Evolutionary conservation across 2,888 invertebrate species (phyloP), one percentile per base, ranked within the genome.

Genomic region (Hydrotaea diabolus): DNA sequence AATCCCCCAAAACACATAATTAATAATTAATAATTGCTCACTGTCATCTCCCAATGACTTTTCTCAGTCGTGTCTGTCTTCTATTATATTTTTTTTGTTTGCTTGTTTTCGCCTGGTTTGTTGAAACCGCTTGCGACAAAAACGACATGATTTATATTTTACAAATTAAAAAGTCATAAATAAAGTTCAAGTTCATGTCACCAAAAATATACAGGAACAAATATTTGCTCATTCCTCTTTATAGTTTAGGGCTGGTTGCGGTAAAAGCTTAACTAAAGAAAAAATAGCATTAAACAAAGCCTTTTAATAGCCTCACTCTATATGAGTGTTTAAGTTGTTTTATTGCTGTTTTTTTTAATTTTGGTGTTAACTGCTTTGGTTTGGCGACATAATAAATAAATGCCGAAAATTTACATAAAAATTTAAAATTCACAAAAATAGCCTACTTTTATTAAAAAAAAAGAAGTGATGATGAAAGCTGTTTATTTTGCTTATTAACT

Each of bases 181-280:
- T 46, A 39, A 66, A 36, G 17, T 39, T 43, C 43, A 66, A 66
- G 66, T 66, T 66, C 43, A 66, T 66, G 55, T 55, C 19, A 55
- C n/a, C n/a, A n/a, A n/a, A 55, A 55, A 55, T 7, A 11, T 17
- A 53, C 2, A 53, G 31, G 17, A 11, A 15, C 53, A 53, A n/a
- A 39, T n/a, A 17, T 39, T 53, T 39, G 11, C 39, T 15, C 2
- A 39, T 39, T 39, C 39, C 36, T 1, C 5, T 31, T 39, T 64
- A 39, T 31, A 2, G 39, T 13, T 62, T 36, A n/a, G n/a, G n/a
- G n/a, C n/a, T n/a, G n/a, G n/a, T n/a, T n/a, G n/a, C n/a, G 31
- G 17, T 7, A 31, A 62, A 26, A n/a, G 36, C n/a, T 31, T 5
- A 39, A 17, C 17, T 8, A 36, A 36, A 39, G n/a, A 62, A 62